These are phyloP conservation scores for Pseudococcus longispinus DNA, from an alignment of 2,888 invertebrate genomes.

Conservation along the genomic window DNA sequence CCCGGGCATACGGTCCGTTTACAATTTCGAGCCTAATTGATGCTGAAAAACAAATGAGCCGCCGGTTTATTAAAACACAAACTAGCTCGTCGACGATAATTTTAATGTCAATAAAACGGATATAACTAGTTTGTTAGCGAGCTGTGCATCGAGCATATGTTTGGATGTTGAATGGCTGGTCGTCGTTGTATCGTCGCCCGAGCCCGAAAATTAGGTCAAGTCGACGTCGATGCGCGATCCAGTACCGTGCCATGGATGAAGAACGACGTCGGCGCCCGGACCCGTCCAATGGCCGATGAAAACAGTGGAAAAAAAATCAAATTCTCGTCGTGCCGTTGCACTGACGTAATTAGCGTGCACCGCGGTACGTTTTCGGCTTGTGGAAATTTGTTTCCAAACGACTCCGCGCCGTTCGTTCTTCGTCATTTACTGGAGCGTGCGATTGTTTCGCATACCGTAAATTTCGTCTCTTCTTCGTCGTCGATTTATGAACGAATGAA, in stretches of 20 bases:
- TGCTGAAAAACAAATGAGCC: not conserved
- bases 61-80: not conserved
- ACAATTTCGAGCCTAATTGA: conserved; percentile 17
- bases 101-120: conserved; percentile 40
- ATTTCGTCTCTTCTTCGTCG: not conserved
- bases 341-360: not conserved
- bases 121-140: conserved; percentile 38
- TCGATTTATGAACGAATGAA: not conserved
- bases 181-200: not conserved
- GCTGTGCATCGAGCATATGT: not conserved
- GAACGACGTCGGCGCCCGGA: not conserved
- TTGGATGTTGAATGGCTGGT: not conserved
- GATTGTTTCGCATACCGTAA: not conserved
- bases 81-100: conserved; percentile 18
- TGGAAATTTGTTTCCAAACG: not conserved
- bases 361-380: not conserved
- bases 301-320: not conserved
- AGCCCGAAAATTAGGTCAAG: conserved; percentile 10
- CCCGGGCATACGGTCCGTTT: not conserved
- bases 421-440: not conserved
- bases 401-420: not conserved
- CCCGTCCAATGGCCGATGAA: not conserved
- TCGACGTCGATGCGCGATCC: not conserved
- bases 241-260: not conserved
- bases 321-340: conserved; percentile 19